Evolutionary conservation across 1,140 invertebrate species (phyloP), one percentile per base, ranked within the genome.

Genomic region (Lysiphlebus fabarum): DNA sequence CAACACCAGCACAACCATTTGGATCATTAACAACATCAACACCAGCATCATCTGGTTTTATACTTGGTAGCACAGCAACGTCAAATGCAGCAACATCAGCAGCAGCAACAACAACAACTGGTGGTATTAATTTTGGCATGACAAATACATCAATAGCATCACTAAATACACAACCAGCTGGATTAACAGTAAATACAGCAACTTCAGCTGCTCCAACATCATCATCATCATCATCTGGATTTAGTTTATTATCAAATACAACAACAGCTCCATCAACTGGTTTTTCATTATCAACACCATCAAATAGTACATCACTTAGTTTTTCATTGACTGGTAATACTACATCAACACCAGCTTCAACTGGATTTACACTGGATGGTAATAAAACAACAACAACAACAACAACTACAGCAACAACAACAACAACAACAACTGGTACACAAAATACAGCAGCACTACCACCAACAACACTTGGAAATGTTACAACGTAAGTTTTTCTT

Each of bases 401-500:
- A 0, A 64, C 62, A 34, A 45, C 65, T 2, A 45, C 60, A 14
- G 37, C 72, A 9, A 64, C 62, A 63, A 73, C 77, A 58, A 65
- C 71, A 6, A 63, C 67, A 11, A 47, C 62, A 10, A 62, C 61
- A 11, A 53, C 70, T 26, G 66, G 58, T 55, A 59, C 68, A 0
- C 59, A 49, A 10, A 57, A 62, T 7, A 9, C 70, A 34, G 53
- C 66, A 41, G 47, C 70, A 14, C 53, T 77, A 5, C 70, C 82
- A 11, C 68, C 81, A 45, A 74, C 79, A 43, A 74, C 75, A 14
- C 66, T 78, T 9, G 72, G 70, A 33, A 66, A 78, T 1, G 62
- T 75, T 33, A 82, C 81, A 2, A 81, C 77, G 81, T 84, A 71
- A 76, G 74, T 43, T 45, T 12, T 0, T 26, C 4, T 2, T 26